Conservation (phyloP, 2,888 invertebrate genomes). For the Rhingia campestris region DNA sequence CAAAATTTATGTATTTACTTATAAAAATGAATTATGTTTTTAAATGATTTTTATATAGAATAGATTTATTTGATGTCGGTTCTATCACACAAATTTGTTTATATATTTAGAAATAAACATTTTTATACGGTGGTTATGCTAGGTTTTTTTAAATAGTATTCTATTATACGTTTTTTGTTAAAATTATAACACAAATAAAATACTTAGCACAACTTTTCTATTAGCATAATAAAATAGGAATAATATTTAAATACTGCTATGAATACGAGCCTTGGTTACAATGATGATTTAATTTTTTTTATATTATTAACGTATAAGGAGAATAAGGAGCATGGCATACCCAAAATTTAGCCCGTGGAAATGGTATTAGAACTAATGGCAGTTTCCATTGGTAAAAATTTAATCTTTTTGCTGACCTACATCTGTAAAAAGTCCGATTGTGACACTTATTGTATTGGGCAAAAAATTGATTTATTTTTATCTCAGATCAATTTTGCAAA, state of each 20-base stretch:
- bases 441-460: too few species aligned
- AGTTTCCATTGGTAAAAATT: too few species aligned
- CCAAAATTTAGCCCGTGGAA: too few species aligned
- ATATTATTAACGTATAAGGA: too few species aligned
- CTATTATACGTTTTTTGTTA: not conserved
- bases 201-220: slow-evolving; percentile 13
- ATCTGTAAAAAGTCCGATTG: too few species aligned
- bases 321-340: too few species aligned
- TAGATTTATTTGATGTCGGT: slow-evolving; percentile 29
- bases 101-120: slow-evolving; percentile 6
- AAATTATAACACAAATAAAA: slow-evolving; percentile 32
- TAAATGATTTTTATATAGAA: slow-evolving; percentile 12
- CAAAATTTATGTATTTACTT: slow-evolving; percentile 5
- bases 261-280: slow-evolving; percentile 10
- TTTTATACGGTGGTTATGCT: slow-evolving; percentile 51
- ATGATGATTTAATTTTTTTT: slow-evolving; percentile 6
- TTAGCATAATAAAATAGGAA: slow-evolving; percentile 22
- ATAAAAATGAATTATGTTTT: slow-evolving; percentile 9
- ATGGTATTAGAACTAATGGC: too few species aligned
- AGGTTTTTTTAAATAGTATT: slow-evolving; percentile 9
- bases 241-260: slow-evolving; percentile 34
- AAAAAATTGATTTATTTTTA: too few species aligned
- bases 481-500: too few species aligned
- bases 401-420: too few species aligned
- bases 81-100: slow-evolving; percentile 34